Evolutionary conservation across 1,140 invertebrate genomes (phyloP).

Genomic region (Leptopilina clavipes): DNA sequence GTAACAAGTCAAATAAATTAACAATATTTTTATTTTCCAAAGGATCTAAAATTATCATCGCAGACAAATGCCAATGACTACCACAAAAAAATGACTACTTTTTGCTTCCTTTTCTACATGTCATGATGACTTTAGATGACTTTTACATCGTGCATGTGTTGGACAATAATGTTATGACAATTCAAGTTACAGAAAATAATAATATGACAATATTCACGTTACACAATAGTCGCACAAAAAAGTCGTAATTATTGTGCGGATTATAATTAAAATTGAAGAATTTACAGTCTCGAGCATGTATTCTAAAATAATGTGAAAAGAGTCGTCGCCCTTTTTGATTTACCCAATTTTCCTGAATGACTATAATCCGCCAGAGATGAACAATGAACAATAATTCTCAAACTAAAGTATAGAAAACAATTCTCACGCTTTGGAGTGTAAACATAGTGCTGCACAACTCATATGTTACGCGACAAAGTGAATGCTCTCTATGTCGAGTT

Average conservation of each 20-base stretch:
- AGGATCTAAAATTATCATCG: too few relatives aligned
- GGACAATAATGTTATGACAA: too few relatives aligned
- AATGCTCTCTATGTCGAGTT: constrained; percentile 10
- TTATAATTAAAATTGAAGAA: not conserved
- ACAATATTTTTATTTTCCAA: too few relatives aligned
- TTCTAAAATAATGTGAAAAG: not conserved
- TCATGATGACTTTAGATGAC: too few relatives aligned
- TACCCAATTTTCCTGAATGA: not conserved
- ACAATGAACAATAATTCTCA: constrained; percentile 11
- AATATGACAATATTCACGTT: too few relatives aligned
- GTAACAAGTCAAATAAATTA: too few relatives aligned
- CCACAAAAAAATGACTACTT: too few relatives aligned
- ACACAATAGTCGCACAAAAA: too few relatives aligned
- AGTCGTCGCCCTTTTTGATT: not conserved
- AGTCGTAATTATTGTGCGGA: too few relatives aligned
- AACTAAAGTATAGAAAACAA: not conserved
- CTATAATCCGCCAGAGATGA: not conserved
- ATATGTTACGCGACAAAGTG: constrained; percentile 5
- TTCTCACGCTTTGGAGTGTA: constrained; percentile 21
- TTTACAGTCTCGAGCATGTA: not conserved
- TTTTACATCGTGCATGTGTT: too few relatives aligned
- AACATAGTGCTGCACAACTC: not conserved
- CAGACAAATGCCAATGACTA: too few relatives aligned
- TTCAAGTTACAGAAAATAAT: not conserved
- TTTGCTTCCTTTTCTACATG: too few relatives aligned